Percentiles rank a stretch among this genome's conserved stretches.
These are phyloP conservation scores for Penaeus japonicus DNA, from an alignment of 1,140 invertebrate genomes.

Conservation along the genomic window DNA sequence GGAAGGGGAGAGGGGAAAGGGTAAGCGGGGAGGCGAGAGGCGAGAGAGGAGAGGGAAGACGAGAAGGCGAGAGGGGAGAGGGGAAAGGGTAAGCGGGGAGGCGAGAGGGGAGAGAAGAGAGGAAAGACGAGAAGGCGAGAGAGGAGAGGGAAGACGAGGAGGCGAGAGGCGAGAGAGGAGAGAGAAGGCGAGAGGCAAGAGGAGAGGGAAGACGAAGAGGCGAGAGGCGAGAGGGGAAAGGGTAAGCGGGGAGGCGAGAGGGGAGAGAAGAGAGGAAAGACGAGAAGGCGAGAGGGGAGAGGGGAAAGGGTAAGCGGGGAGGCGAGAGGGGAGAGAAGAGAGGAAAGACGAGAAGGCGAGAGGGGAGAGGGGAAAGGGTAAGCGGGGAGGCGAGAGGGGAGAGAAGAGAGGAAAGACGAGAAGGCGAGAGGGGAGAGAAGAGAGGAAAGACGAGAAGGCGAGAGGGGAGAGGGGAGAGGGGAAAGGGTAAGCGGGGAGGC, in stretches of 20 bases:
- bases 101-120: not conserved
- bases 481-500: too few relatives aligned
- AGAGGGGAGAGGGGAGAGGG: too few relatives aligned
- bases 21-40: not conserved
- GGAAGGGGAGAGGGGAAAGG: too few relatives aligned
- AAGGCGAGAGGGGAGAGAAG: not conserved
- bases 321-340: not conserved
- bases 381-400: not conserved
- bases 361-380: not conserved
- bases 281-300: not conserved
- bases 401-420: not conserved
- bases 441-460: not conserved
- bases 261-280: not conserved
- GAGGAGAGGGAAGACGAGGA: not conserved
- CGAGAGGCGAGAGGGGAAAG: not conserved
- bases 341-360: not conserved
- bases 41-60: not conserved
- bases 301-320: not conserved
- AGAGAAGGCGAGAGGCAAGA: too few relatives aligned
- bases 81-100: not conserved
- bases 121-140: not conserved
- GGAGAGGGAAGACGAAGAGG: not conserved
- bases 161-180: not conserved
- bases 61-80: too few relatives aligned
- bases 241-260: conserved; percentile 13